Conservation (phyloP, 2,888 invertebrate genomes). For the Anoplius nigerrimus region DNA sequence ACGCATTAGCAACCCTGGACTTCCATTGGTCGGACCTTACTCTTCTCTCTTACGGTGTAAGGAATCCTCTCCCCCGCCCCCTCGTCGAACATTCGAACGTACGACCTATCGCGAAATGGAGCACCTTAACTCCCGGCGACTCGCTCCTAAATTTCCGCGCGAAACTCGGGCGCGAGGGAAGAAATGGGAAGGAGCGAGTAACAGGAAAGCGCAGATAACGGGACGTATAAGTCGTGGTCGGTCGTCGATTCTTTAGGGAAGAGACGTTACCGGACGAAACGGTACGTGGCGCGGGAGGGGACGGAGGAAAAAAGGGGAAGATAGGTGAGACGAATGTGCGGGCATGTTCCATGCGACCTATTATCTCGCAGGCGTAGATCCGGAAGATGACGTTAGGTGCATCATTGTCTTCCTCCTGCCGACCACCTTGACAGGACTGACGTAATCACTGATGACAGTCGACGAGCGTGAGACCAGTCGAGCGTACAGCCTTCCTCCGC, state of each 20-base stretch:
- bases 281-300: too few relatives aligned
- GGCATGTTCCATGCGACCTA: too few relatives aligned
- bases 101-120: background rate
- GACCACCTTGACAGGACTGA: slow-evolving; percentile 40
- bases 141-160: background rate
- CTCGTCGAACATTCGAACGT: slow-evolving; percentile 2
- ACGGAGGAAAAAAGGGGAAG: too few relatives aligned
- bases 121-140: too few relatives aligned
- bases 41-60: slow-evolving; percentile 15
- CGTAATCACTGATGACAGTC: slow-evolving; percentile 51
- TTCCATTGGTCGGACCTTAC: slow-evolving; percentile 17
- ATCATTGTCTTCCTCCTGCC: slow-evolving; percentile 38
- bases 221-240: too few relatives aligned
- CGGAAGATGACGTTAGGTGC: slow-evolving; percentile 32
- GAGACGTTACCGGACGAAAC: too few relatives aligned
- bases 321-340: too few relatives aligned
- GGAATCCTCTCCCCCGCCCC: background rate
- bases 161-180: background rate
- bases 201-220: background rate
- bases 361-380: too few relatives aligned
- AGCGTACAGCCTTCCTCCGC: slow-evolving; percentile 20
- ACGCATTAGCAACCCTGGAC: slow-evolving; percentile 56
- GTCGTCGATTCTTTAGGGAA: too few relatives aligned
- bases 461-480: slow-evolving; percentile 27
- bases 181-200: background rate